phyloP scores from a whole-genome alignment of 2,888 invertebrate species.

The Sinhomidia bicolor region DNA sequence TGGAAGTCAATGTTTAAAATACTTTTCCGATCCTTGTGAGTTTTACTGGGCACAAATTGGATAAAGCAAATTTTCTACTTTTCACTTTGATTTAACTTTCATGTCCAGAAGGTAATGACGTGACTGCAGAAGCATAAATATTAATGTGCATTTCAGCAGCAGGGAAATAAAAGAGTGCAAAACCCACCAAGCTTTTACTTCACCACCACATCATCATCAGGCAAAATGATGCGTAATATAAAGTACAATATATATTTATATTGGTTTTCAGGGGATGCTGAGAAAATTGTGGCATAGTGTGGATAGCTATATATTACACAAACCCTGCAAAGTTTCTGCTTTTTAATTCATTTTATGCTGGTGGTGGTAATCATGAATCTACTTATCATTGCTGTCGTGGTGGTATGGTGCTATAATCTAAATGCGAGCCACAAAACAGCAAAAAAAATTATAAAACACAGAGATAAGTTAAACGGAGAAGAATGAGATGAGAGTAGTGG shows the following conservation, averaged over 20 bases:
- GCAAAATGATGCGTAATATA: too few species aligned
- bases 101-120: slow-evolving; percentile 68
- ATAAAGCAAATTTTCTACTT: slow-evolving; percentile 45
- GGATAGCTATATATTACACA: background rate
- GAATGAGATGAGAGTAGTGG: background rate
- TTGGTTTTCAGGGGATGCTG: background rate
- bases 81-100: slow-evolving; percentile 58
- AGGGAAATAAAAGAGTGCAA: slow-evolving; percentile 22
- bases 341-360: slow-evolving; percentile 24
- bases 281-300: slow-evolving; percentile 22
- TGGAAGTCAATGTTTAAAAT: slow-evolving; percentile 5
- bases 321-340: background rate
- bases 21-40: too few species aligned
- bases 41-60: background rate
- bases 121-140: slow-evolving; percentile 46
- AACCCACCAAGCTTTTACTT: background rate
- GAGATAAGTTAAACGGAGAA: slow-evolving; percentile 9
- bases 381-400: background rate
- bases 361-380: slow-evolving; percentile 17
- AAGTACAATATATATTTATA: too few species aligned
- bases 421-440: background rate
- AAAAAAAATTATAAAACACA: background rate
- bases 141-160: slow-evolving; percentile 44
- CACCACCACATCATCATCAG: too few species aligned
- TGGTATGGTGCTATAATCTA: background rate